phyloP scores from a whole-genome alignment of 2,797 vertebrate species.

The Phrynocephalus vlangalii region DNA sequence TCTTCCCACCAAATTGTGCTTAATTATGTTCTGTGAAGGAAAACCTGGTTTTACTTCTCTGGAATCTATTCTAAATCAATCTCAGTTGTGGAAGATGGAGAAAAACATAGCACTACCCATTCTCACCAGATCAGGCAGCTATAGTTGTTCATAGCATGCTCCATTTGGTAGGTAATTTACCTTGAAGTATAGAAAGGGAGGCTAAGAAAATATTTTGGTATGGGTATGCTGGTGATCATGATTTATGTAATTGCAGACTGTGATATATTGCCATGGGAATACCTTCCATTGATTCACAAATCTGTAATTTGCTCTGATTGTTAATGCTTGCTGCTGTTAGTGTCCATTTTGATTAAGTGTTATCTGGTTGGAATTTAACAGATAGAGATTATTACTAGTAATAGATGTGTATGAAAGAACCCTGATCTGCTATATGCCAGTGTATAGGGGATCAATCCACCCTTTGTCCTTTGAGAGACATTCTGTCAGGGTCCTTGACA shows the following conservation, averaged over 20 bases:
- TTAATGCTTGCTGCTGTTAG: slow-evolving; percentile 5
- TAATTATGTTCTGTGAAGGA: no score
- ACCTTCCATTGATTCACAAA: not conserved
- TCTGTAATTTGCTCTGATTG: not conserved
- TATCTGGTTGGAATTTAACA: not conserved
- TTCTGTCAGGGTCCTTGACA: no score
- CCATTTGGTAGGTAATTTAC: not conserved
- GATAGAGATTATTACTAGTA: not conserved
- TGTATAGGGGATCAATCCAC: no score
- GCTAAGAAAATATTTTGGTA: not conserved
- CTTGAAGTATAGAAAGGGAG: not conserved
- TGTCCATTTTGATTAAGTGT: not conserved
- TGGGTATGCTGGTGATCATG: not conserved
- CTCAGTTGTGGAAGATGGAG: no score
- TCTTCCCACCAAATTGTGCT: no score
- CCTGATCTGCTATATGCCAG: no score
- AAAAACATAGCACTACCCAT: not conserved
- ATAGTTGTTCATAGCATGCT: not conserved
- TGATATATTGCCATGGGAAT: slow-evolving; percentile 5
- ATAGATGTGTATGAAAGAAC: no score
- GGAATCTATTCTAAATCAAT: no score
- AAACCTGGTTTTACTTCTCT: no score
- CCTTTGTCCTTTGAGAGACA: no score
- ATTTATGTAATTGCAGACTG: slow-evolving; percentile 5
- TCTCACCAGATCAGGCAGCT: not conserved